These are phyloP conservation scores for Nycticebus coucang DNA, from an alignment of 2,113 vertebrate genomes.

Conservation along the genomic window DNA sequence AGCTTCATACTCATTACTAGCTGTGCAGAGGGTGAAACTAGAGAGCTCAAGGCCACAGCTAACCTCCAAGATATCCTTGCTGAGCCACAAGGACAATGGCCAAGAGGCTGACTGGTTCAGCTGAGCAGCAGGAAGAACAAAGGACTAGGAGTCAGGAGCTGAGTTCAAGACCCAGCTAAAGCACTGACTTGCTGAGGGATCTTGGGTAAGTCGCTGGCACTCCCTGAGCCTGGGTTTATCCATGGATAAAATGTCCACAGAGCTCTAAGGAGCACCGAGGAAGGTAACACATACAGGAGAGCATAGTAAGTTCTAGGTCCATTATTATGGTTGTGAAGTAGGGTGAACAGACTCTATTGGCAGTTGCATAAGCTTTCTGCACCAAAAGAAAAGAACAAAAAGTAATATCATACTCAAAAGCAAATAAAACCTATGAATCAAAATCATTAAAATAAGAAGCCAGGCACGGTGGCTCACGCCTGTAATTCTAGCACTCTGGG, in stretches of 20 bases:
- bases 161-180: background rate
- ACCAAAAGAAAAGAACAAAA: background rate
- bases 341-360: background rate
- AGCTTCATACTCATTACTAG: background rate
- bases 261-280: background rate
- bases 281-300: rapidly evolving
- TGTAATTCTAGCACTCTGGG: no score
- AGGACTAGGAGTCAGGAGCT: background rate
- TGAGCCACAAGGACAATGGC: background rate
- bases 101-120: background rate
- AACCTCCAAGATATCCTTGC: background rate
- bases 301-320: background rate
- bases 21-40: background rate
- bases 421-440: background rate
- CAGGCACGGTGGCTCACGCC: no score
- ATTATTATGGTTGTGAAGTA: background rate
- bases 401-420: background rate
- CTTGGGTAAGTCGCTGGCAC: background rate
- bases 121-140: background rate
- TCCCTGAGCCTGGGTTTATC: background rate
- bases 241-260: background rate
- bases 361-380: background rate
- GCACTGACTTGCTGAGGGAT: background rate
- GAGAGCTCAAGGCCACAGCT: background rate
- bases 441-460: background rate